phyloP scores from a whole-genome alignment of 2,888 invertebrate species.

The Synergus gifuensis region DNA sequence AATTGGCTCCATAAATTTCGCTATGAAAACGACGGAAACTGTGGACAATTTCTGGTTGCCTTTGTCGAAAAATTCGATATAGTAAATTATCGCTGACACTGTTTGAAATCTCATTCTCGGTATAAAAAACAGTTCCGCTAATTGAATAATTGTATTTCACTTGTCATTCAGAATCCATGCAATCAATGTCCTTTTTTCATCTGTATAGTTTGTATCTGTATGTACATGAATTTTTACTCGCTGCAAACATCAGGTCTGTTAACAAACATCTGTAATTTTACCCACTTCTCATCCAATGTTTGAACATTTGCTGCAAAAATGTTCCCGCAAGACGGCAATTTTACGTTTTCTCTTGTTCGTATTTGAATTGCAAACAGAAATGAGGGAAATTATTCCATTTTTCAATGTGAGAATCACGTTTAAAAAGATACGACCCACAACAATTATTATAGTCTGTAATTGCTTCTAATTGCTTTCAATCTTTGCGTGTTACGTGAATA shows the following conservation, averaged over 20 bases:
- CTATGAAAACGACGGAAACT: background rate
- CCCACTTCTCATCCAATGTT: background rate
- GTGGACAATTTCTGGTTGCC: slow-evolving; percentile 6
- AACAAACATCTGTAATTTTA: too few relatives aligned
- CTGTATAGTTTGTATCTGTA: background rate
- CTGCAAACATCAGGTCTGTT: too few relatives aligned
- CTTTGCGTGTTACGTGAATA: slow-evolving; percentile 1
- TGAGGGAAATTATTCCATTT: background rate
- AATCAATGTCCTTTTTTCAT: background rate
- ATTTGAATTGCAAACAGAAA: background rate
- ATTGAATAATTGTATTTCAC: slow-evolving; percentile 7
- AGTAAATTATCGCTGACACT: slow-evolving; percentile 14
- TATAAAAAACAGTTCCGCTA: background rate
- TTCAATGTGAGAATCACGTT: background rate
- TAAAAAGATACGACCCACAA: background rate
- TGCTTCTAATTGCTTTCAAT: slow-evolving; percentile 6
- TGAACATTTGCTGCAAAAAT: background rate
- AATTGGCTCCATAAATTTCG: slow-evolving; percentile 24
- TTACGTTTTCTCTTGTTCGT: background rate
- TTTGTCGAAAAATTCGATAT: slow-evolving; percentile 12
- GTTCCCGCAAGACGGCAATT: too few relatives aligned
- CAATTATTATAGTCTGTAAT: background rate
- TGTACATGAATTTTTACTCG: background rate
- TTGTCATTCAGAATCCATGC: background rate
- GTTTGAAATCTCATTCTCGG: background rate